These are phyloP conservation scores for Phania funesta DNA, from an alignment of 2,888 invertebrate genomes.

Conservation along the genomic window DNA sequence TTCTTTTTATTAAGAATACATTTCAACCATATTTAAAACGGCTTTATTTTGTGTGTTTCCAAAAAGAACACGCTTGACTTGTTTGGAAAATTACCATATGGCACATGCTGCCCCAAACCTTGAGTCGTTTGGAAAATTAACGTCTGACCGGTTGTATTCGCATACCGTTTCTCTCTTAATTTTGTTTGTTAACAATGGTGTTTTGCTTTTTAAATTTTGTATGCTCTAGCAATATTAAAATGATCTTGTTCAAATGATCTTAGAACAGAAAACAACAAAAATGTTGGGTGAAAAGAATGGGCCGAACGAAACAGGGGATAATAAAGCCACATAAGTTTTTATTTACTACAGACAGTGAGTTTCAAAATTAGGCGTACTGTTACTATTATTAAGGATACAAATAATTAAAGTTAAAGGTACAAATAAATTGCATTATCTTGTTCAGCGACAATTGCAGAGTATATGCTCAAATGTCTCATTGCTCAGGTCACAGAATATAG, in stretches of 20 bases:
- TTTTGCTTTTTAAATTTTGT: too few species aligned
- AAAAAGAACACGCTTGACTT: constrained; percentile 57
- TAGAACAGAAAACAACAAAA: constrained; percentile 26
- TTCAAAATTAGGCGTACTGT: too few species aligned
- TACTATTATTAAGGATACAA: too few species aligned
- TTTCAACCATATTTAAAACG: constrained; percentile 12
- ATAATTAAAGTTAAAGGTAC: too few species aligned
- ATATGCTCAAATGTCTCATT: too few species aligned
- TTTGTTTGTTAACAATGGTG: constrained; percentile 22
- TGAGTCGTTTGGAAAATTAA: constrained; percentile 23
- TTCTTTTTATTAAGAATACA: constrained; percentile 11
- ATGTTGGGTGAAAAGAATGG: background rate
- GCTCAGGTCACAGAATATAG: too few species aligned
- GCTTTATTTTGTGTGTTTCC: background rate
- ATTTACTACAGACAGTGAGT: too few species aligned
- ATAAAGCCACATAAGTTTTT: too few species aligned
- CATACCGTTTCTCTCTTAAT: background rate
- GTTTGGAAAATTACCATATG: constrained; percentile 59
- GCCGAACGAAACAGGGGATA: background rate
- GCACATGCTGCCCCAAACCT: constrained; percentile 52
- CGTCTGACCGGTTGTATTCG: background rate
- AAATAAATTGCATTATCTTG: too few species aligned
- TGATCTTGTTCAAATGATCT: constrained; percentile 40
- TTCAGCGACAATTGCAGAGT: too few species aligned
- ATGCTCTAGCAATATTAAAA: background rate